phyloP scores from a whole-genome alignment of 2,113 vertebrate species.

The Brachyhypopomus occidentalis region DNA sequence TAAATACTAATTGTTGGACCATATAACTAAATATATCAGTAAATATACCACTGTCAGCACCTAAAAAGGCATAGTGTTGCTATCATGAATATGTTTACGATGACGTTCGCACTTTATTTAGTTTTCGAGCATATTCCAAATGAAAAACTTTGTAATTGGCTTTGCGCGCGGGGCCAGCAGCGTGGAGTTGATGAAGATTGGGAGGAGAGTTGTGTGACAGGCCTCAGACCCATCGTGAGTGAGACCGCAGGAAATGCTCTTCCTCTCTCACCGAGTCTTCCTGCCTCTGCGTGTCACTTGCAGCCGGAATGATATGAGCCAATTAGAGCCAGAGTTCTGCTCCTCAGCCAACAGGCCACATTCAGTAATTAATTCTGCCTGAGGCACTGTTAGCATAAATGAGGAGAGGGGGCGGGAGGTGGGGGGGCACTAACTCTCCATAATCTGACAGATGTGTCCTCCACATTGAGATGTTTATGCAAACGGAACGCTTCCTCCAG shows the following conservation, averaged over 20 bases:
- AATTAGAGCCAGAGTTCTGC: conserved; percentile 69
- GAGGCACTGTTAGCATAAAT: conserved; percentile 62
- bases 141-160: conserved; percentile 31
- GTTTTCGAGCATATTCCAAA: conserved; percentile 11
- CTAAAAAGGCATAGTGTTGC: neutral
- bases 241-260: conserved; percentile 47
- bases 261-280: conserved; percentile 63
- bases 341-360: conserved; percentile 60
- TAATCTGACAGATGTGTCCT: conserved; percentile 53
- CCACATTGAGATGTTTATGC: conserved; percentile 58
- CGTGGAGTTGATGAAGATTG: conserved; percentile 46
- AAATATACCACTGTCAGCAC: neutral
- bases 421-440: conserved; percentile 48
- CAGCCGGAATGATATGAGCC: conserved; percentile 63
- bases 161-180: neutral
- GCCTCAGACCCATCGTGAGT: conserved; percentile 41
- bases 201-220: conserved; percentile 42
- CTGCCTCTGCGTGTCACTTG: conserved; percentile 50
- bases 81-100: neutral
- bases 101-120: neutral
- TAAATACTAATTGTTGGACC: neutral
- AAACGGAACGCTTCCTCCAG: conserved; percentile 46
- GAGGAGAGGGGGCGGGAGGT: conserved; percentile 45
- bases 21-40: neutral
- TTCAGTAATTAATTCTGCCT: conserved; percentile 72